Percentiles rank a stretch among this genome's conserved stretches.
Conservation (phyloP, 2,797 vertebrate species). For the Siniperca obscura region DNA sequence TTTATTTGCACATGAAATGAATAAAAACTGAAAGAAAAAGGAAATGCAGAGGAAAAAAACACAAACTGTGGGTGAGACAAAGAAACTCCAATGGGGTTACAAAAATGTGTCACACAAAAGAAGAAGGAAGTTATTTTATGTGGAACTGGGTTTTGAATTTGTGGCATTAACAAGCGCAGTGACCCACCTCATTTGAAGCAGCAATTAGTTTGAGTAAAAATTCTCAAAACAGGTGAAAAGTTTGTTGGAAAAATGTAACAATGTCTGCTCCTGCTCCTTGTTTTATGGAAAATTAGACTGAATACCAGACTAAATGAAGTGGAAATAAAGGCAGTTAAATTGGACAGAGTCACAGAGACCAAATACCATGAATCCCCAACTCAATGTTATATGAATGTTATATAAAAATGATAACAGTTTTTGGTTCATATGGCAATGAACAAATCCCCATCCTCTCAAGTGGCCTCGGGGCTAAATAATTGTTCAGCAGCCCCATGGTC, state of each 20-base stretch:
- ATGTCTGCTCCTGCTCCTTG: not conserved
- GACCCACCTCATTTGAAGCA: not conserved
- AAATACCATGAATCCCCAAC: conserved; percentile 13
- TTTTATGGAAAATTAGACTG: not conserved
- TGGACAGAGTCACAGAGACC: not conserved
- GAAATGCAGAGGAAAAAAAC: not conserved
- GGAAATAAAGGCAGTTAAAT: not conserved
- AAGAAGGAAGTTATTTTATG: not conserved
- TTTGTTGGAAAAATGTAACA: not conserved
- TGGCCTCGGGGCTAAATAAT: conserved; percentile 36
- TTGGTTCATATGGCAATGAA: conserved; percentile 17
- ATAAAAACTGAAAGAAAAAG: not conserved
- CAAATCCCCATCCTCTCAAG: conserved; percentile 20
- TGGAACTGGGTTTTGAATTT: not conserved
- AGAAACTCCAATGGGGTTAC: not conserved
- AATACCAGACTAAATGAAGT: not conserved
- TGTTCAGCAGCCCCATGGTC: not conserved
- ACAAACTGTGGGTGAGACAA: not conserved
- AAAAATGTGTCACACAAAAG: not conserved
- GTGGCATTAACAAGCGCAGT: not conserved
- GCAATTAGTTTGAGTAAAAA: not conserved
- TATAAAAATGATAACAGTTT: conserved; percentile 1
- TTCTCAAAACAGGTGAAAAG: not conserved
- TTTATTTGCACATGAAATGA: conserved; percentile 45
- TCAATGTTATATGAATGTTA: not conserved